Evolutionary conservation across 2,797 vertebrate species (phyloP).

Genomic region (Macropus fuliginosus): DNA sequence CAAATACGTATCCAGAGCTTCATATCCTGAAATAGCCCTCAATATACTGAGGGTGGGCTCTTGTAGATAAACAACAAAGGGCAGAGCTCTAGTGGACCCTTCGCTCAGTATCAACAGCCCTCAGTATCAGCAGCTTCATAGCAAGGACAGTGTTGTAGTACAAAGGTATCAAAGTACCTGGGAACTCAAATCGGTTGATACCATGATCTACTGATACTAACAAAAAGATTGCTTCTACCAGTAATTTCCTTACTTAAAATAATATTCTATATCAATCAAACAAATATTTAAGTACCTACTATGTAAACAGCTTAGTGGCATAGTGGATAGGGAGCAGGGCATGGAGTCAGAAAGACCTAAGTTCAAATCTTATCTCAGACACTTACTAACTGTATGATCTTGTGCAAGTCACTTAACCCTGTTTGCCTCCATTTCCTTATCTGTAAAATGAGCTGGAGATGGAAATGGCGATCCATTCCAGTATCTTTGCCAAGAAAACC

Average conservation of each 20-base stretch:
- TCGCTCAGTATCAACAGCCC: no score
- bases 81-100: no score
- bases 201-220: background rate
- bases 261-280: background rate
- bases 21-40: background rate
- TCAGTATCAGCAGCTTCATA: no score
- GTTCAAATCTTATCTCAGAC: background rate
- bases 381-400: background rate
- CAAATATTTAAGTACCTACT: background rate
- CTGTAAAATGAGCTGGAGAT: background rate
- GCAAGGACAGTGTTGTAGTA: background rate
- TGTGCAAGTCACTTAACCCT: background rate
- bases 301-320: background rate
- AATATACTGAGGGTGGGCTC: background rate
- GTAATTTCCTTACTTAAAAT: background rate
- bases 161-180: background rate
- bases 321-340: background rate
- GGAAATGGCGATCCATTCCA: background rate
- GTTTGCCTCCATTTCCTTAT: background rate
- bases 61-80: background rate
- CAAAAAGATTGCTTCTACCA: background rate
- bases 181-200: background rate
- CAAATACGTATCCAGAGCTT: background rate
- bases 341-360: background rate
- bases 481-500: background rate